Evolutionary conservation across 2,113 vertebrate species (phyloP), one percentile per base, ranked within the genome.

Genomic region (Leucoraja erinaceus): DNA sequence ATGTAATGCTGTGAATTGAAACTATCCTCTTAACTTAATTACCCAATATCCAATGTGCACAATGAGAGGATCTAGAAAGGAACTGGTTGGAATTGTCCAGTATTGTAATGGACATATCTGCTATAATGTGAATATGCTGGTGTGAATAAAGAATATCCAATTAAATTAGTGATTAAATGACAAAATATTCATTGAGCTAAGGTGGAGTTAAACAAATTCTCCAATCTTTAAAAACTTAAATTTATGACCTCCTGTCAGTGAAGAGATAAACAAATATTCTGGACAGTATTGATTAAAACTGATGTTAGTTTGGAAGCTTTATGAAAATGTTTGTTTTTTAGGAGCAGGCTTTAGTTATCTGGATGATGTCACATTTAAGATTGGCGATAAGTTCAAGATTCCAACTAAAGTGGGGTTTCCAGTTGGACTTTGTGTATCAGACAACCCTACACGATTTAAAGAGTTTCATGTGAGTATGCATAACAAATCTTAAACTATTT

Each of bases 331-430:
- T 94, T 94, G 94, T 94, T 92, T 94, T 95, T 94, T 14, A 99
- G 98, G 99, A 99, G 98, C 98, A 94, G 97, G 97, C 95, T 97
- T 98, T 96, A 98, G 98, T 96, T 99, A 99, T 94, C 97, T 99
- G 94, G 99, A 99, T 95, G 98, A 98, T 93, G 98, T 99, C 96
- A 98, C 98, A 93, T 99, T 99, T 96, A 99, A 98, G 96, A 96
- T 99, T 94, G 98, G 98, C 94, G 98, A 99, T 93, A 99, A 97
- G 93, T 99, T 99, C 95, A 97, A 96, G 95, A 97, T 95, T 93
- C 99, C 99, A 92, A 97, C 97, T 18, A 99, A 99, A 96, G 98
- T 99, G 94, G 98, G 98, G 93, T 95, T 98, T 66, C 98, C 98
- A 90, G 96, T 99, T 93, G 99, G 98, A 94, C 98, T 99, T 95